These are phyloP conservation scores for Microplitis manilae DNA, from an alignment of 2,888 invertebrate genomes.

Conservation along the genomic window DNA sequence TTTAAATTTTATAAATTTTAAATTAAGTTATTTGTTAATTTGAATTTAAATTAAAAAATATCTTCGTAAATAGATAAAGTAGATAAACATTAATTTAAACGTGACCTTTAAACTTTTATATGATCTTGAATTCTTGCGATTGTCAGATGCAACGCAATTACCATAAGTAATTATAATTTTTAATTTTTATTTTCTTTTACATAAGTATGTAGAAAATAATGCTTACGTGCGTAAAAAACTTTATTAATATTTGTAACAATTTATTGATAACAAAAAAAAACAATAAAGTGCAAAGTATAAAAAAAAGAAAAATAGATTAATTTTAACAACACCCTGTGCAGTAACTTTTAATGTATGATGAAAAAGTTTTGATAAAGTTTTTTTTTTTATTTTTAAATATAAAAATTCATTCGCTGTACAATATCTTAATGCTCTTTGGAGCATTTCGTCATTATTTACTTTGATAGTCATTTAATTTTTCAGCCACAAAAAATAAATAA, in stretches of 20 bases:
- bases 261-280: conserved; percentile 7
- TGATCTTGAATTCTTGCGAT: background rate
- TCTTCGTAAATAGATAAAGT: background rate
- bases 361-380: no score
- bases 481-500: no score
- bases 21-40: background rate
- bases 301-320: background rate
- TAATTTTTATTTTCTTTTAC: background rate
- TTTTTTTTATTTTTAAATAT: no score
- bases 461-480: no score
- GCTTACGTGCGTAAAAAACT: background rate
- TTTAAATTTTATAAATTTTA: background rate
- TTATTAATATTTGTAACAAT: background rate
- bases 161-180: background rate
- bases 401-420: no score
- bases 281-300: background rate
- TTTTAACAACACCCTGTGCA: background rate
- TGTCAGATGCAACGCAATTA: background rate
- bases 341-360: no score
- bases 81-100: background rate
- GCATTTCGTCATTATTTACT: no score
- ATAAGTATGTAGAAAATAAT: background rate
- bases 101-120: background rate
- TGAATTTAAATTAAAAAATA: background rate
- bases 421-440: no score